Conservation (phyloP, 1,140 invertebrate genomes). For the Cheumatopsyche charites region DNA sequence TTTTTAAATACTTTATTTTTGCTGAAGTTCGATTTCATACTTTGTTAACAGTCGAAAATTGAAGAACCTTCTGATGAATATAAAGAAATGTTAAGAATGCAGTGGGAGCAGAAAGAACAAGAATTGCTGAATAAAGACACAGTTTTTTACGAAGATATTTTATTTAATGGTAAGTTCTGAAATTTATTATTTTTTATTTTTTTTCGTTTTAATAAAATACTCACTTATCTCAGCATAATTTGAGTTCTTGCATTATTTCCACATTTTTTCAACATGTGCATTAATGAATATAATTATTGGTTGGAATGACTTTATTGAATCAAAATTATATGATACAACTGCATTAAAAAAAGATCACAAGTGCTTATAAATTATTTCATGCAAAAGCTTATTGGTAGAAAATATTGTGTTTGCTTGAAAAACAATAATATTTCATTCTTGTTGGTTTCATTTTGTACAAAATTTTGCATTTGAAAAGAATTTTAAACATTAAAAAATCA, state of each 20-base stretch:
- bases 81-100: conserved; percentile 62
- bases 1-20: conserved; percentile 17
- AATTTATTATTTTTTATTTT: not conserved
- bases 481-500: too few relatives aligned
- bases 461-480: too few relatives aligned
- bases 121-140: conserved; percentile 68
- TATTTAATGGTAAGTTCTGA: conserved; percentile 74
- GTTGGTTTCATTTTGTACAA: too few relatives aligned
- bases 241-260: too few relatives aligned
- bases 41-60: conserved; percentile 48
- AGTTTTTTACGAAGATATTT: conserved; percentile 88
- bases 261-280: too few relatives aligned
- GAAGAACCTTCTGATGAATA: conserved; percentile 62
- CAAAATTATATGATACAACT: conserved; percentile 16
- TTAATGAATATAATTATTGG: not conserved
- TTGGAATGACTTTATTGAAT: conserved; percentile 1
- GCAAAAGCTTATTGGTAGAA: too few relatives aligned
- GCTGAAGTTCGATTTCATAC: not conserved
- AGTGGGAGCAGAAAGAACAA: conserved; percentile 72
- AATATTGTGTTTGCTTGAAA: too few relatives aligned
- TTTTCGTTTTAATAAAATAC: not conserved
- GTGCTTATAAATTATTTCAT: conserved; percentile 9
- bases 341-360: not conserved
- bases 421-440: too few relatives aligned
- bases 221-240: too few relatives aligned